These are phyloP conservation scores for Oncopeltus fasciatus DNA, from an alignment of 1,140 invertebrate species.

Conservation along the genomic window DNA sequence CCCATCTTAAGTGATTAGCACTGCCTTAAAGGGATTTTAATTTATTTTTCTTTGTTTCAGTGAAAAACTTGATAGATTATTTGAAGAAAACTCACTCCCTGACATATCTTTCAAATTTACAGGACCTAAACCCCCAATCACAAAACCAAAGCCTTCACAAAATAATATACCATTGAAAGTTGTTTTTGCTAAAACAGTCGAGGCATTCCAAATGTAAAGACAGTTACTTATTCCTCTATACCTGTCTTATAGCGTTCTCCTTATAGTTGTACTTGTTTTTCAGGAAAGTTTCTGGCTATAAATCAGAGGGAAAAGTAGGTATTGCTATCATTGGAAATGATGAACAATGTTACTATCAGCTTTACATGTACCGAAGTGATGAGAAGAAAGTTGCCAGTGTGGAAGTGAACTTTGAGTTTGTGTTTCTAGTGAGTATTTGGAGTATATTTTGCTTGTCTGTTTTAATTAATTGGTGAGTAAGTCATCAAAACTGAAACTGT, in stretches of 20 bases:
- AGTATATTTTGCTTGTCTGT: too few species aligned
- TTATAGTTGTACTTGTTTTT: constrained; percentile 2
- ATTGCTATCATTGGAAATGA: constrained; percentile 20
- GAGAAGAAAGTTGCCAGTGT: constrained; percentile 18
- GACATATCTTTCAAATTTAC: constrained; percentile 19
- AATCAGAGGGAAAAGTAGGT: constrained; percentile 22
- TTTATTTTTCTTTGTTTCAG: neutral
- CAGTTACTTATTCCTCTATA: neutral
- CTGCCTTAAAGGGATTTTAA: too few species aligned
- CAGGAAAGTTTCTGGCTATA: constrained; percentile 23
- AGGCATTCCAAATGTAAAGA: constrained; percentile 23
- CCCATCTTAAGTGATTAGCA: too few species aligned
- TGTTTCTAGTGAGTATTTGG: constrained; percentile 24
- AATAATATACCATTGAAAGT: constrained; percentile 7
- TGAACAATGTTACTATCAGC: constrained; percentile 15
- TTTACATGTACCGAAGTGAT: constrained; percentile 23
- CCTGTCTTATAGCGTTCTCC: neutral
- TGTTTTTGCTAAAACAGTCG: constrained; percentile 19
- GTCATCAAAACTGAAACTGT: too few species aligned
- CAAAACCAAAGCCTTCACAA: neutral
- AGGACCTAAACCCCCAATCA: constrained; percentile 21
- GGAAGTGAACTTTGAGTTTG: constrained; percentile 20
- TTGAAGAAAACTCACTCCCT: neutral
- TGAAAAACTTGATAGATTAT: neutral
- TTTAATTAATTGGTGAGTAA: too few species aligned